Evolutionary conservation across 2,113 vertebrate species (phyloP).

Genomic region (Halichoeres trimaculatus): DNA sequence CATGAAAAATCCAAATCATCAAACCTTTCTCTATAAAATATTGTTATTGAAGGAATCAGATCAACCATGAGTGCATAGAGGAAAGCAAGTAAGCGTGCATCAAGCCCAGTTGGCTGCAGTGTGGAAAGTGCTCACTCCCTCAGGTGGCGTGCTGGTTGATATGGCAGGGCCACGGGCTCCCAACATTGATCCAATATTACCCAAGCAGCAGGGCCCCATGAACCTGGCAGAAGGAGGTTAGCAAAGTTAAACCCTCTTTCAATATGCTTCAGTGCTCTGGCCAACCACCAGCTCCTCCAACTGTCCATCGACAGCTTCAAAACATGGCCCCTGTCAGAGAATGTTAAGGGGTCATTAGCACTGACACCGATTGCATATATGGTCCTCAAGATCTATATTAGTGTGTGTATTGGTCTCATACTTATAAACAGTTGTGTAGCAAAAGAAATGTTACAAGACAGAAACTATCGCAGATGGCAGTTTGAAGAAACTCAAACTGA

Average conservation of each 20-base stretch:
- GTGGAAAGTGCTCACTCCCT: constrained; percentile 71
- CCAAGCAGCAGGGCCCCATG: constrained; percentile 90
- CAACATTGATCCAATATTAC: constrained; percentile 97
- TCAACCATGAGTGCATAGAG: neutral
- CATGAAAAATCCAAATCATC: neutral
- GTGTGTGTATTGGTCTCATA: neutral
- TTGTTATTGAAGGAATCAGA: neutral
- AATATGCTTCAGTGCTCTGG: constrained; percentile 90
- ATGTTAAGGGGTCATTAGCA: constrained; percentile 66
- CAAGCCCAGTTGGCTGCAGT: constrained; percentile 49
- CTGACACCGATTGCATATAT: constrained; percentile 15
- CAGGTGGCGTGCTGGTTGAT: constrained; percentile 82
- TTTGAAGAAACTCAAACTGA: neutral
- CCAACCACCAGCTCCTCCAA: constrained; percentile 87
- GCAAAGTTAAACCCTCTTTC: constrained; percentile 99
- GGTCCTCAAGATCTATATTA: constrained; percentile 5
- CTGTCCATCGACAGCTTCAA: constrained; percentile 69
- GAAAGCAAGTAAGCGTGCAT: neutral
- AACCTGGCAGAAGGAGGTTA: constrained; percentile 98
- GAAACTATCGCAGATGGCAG: neutral
- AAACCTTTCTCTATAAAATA: neutral
- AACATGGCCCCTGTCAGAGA: constrained; percentile 65
- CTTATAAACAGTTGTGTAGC: neutral
- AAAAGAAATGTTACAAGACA: neutral
- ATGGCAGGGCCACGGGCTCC: constrained; percentile 83